A percentile compares a stretch with the other conserved stretches of the same genome.
Conservation (phyloP, 2,113 vertebrate species). For the Nyctibius bracteatus region DNA sequence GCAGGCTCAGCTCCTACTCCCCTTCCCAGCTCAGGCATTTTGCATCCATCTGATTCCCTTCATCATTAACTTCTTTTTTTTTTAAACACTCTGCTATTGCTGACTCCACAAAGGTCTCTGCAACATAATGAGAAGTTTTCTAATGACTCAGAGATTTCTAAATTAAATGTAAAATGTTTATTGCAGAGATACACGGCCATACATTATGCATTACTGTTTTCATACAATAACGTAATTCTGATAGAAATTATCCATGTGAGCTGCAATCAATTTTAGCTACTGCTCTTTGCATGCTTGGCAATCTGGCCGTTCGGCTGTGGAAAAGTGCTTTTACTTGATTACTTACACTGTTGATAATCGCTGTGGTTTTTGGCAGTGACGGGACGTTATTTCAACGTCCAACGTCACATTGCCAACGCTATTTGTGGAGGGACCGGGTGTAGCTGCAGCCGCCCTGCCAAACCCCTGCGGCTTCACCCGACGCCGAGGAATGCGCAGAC, state of each 20-base stretch:
- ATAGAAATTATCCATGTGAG: slow-evolving; percentile 54
- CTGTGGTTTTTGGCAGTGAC: slow-evolving; percentile 58
- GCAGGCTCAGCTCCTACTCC: neutral
- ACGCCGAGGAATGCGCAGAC: slow-evolving; percentile 47
- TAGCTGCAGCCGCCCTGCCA: slow-evolving; percentile 58
- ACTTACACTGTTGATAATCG: slow-evolving; percentile 39
- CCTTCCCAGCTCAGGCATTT: neutral
- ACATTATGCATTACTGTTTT: slow-evolving; percentile 39
- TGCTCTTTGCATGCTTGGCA: slow-evolving; percentile 37
- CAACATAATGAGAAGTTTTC: slow-evolving; percentile 43
- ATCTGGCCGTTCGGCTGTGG: slow-evolving; percentile 45
- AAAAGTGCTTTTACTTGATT: slow-evolving; percentile 64
- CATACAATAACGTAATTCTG: slow-evolving; percentile 41
- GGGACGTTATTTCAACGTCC: slow-evolving; percentile 42
- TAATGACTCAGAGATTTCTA: slow-evolving; percentile 63
- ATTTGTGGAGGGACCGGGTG: slow-evolving; percentile 9
- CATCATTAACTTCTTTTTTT: neutral
- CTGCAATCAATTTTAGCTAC: slow-evolving; percentile 56
- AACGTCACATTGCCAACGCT: neutral
- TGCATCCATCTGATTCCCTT: neutral
- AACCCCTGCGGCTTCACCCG: slow-evolving; percentile 59
- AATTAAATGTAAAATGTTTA: slow-evolving; percentile 65
- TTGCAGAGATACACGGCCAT: neutral
- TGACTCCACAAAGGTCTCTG: slow-evolving; percentile 26
- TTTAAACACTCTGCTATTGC: neutral